Percentiles rank a stretch among this genome's conserved stretches.
phyloP scores from a whole-genome alignment of 2,113 vertebrate genomes.

The western clawed frog (Xenopus tropicalis) region UCB_Xtro_10.0 CM004450.2:83168501-83169000 shows the following conservation, averaged over 20 bases:
- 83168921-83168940: constrained; percentile 14
- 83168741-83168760: constrained; percentile 18
- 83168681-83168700: not conserved
- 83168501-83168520: no score
- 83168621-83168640: no score
- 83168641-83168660: no score
- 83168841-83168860: not conserved
- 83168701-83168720: constrained; percentile 30
- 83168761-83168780: constrained; percentile 21
- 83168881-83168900: constrained; percentile 5
- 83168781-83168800: constrained; percentile 15
- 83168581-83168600: no score
- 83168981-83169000: not conserved
- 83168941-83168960: not conserved
- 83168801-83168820: constrained; percentile 12
- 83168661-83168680: not conserved
- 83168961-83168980: not conserved
- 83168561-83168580: no score
- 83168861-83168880: constrained; percentile 7
- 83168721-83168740: not conserved
- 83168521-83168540: no score
- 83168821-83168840: not conserved
- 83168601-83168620: no score
- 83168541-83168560: no score
- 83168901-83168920: not conserved